These are phyloP conservation scores for Phania funesta DNA, from an alignment of 2,888 invertebrate genomes.

Conservation along the genomic window DNA sequence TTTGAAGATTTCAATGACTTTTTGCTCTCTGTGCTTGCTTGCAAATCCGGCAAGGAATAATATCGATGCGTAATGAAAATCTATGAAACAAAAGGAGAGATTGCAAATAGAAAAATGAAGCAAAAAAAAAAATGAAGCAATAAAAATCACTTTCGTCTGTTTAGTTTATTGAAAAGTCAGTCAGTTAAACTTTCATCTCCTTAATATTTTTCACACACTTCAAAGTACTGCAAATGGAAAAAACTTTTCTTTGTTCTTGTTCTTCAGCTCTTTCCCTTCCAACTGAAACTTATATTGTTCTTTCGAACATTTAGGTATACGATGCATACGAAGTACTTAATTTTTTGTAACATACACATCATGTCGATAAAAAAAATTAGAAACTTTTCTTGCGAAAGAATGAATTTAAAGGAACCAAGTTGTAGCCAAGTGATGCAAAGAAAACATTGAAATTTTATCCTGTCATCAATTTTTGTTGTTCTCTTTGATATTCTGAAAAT, in stretches of 20 bases:
- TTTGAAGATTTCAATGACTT: constrained; percentile 27
- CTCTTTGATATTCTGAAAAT: background rate
- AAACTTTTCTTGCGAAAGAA: background rate
- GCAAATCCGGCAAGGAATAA: background rate
- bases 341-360: constrained; percentile 43
- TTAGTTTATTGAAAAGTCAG: constrained; percentile 21
- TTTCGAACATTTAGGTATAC: background rate
- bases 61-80: background rate
- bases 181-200: constrained; percentile 60
- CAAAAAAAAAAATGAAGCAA: constrained; percentile 20
- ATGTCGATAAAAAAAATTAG: background rate
- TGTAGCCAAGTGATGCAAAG: background rate
- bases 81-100: background rate
- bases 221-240: constrained; percentile 15
- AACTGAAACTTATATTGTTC: background rate
- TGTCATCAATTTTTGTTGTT: constrained; percentile 26
- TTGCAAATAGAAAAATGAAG: background rate
- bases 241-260: constrained; percentile 21
- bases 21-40: background rate
- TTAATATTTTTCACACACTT: constrained; percentile 20
- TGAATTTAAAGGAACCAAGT: background rate
- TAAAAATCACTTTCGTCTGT: constrained; percentile 43
- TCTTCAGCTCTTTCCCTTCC: background rate
- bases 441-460: constrained; percentile 16
- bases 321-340: background rate